Evolutionary conservation across 2,888 invertebrate genomes (phyloP).

Genomic region (Buathra laborator): DNA sequence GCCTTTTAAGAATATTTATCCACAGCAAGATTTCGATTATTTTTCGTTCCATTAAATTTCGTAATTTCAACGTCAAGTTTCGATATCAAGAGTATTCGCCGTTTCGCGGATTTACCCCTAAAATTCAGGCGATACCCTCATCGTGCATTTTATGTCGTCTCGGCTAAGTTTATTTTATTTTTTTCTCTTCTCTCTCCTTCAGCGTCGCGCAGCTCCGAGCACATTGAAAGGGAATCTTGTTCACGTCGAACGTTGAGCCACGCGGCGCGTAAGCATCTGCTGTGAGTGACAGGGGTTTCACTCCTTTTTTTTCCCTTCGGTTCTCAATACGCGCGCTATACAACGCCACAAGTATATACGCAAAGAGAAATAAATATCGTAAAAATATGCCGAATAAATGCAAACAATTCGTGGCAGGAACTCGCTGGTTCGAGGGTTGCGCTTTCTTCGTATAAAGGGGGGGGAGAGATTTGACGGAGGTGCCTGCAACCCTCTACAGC

Average conservation of each 20-base stretch:
- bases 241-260: slow-evolving; percentile 63
- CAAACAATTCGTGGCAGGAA: slow-evolving; percentile 81
- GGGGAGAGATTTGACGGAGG: slow-evolving; percentile 5
- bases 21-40: background rate
- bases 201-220: slow-evolving; percentile 12
- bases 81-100: slow-evolving; percentile 25
- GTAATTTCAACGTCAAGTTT: background rate
- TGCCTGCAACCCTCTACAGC: slow-evolving; percentile 48
- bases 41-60: slow-evolving; percentile 6
- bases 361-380: slow-evolving; percentile 82
- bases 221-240: slow-evolving; percentile 58
- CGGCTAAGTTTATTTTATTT: slow-evolving; percentile 46
- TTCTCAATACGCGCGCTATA: slow-evolving; percentile 36
- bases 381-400: slow-evolving; percentile 81
- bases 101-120: background rate
- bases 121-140: slow-evolving; percentile 31
- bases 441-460: slow-evolving; percentile 36
- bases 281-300: slow-evolving; percentile 78
- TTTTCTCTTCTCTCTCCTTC: slow-evolving; percentile 51
- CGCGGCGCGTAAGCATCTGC: slow-evolving; percentile 67
- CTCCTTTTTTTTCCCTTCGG: slow-evolving; percentile 46
- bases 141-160: slow-evolving; percentile 67
- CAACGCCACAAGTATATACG: slow-evolving; percentile 33
- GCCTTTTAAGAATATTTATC: background rate
- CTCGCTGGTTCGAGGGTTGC: slow-evolving; percentile 62